Conservation (phyloP, 2,888 invertebrate genomes). For the Spodoptera exigua region DNA sequence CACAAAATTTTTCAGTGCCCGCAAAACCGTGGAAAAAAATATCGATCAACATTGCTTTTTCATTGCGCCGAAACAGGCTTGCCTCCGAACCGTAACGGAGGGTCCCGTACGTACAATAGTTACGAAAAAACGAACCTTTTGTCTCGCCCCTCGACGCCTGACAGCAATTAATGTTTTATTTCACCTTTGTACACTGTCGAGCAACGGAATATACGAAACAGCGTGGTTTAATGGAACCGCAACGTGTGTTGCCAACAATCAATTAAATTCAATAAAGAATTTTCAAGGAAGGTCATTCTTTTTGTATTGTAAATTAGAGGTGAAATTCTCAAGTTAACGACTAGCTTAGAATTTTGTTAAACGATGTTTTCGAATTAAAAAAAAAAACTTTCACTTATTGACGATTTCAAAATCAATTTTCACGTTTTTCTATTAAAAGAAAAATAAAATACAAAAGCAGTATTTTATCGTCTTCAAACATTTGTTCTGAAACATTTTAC, state of each 20-base stretch:
- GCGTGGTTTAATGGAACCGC: slow-evolving; percentile 56
- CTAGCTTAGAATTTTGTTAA: slow-evolving; percentile 1
- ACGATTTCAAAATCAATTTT: no score
- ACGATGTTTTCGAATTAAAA: not conserved
- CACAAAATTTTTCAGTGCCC: slow-evolving; percentile 22
- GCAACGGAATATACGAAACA: slow-evolving; percentile 64
- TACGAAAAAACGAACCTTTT: slow-evolving; percentile 79
- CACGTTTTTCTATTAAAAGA: no score
- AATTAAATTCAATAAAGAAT: slow-evolving; percentile 60
- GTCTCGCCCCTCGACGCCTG: slow-evolving; percentile 78
- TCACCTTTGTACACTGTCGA: slow-evolving; percentile 75
- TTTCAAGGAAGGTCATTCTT: slow-evolving; percentile 44
- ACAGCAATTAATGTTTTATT: slow-evolving; percentile 87
- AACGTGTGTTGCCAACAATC: slow-evolving; percentile 56
- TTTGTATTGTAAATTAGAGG: slow-evolving; percentile 27
- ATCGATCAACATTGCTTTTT: slow-evolving; percentile 63
- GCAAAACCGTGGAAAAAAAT: slow-evolving; percentile 51
- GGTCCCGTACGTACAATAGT: slow-evolving; percentile 81
- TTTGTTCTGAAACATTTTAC: no score
- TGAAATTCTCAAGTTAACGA: slow-evolving; percentile 11
- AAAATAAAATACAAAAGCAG: no score
- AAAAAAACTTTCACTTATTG: not conserved
- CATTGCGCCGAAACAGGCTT: slow-evolving; percentile 62
- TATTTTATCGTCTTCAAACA: no score
- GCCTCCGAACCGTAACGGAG: slow-evolving; percentile 78